Conservation (phyloP, 2,797 vertebrate genomes). For the Hozukius guyotensis region DNA sequence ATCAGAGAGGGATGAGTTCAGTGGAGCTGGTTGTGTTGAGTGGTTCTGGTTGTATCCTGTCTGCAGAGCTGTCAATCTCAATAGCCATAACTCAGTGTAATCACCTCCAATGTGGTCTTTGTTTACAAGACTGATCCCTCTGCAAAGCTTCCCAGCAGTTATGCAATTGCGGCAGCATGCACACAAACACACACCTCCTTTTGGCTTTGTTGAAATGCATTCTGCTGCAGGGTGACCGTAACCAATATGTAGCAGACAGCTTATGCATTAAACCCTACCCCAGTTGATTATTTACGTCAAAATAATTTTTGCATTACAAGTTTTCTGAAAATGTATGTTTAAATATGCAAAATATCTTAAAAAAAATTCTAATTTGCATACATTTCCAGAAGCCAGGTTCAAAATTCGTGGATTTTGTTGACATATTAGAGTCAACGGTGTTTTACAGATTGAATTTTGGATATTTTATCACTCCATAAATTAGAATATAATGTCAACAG, state of each 20-base stretch:
- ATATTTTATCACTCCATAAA: no score
- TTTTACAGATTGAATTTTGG: no score
- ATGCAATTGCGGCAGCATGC: neutral
- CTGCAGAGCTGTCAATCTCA: slow-evolving; percentile 16
- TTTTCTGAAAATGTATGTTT: no score
- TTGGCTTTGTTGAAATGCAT: neutral
- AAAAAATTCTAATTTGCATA: no score
- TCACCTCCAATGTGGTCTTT: slow-evolving; percentile 4
- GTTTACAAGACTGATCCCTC: slow-evolving; percentile 18
- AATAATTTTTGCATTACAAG: no score
- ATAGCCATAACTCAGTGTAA: slow-evolving; percentile 13
- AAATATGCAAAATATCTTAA: no score
- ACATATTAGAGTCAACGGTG: no score
- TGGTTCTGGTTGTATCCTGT: neutral
- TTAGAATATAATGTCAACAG: no score
- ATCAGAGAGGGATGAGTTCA: slow-evolving; percentile 10
- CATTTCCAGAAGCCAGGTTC: no score
- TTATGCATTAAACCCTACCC: neutral
- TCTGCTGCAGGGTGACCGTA: slow-evolving; percentile 19
- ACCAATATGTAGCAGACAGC: slow-evolving; percentile 20
- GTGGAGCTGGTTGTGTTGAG: slow-evolving; percentile 4
- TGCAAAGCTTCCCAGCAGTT: slow-evolving; percentile 4
- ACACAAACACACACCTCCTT: slow-evolving; percentile 7
- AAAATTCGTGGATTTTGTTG: no score
- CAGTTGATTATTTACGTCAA: no score